Evolutionary conservation across 2,113 vertebrate species (phyloP), one percentile per base, ranked within the genome.

Genomic region (Trematocara marginatum): DNA sequence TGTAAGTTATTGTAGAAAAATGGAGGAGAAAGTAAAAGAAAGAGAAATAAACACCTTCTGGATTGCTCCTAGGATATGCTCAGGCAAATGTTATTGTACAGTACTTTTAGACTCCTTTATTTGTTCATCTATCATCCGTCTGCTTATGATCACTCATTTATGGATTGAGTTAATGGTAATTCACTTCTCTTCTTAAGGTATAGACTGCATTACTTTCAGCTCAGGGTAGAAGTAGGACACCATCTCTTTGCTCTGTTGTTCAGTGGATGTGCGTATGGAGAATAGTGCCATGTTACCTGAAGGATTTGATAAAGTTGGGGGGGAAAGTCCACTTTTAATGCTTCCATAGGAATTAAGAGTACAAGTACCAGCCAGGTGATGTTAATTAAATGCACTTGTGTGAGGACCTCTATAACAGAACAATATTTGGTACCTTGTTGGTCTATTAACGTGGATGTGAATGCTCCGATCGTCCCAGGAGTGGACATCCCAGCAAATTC

Each of bases 211-310:
- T 49, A 76, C 8, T n/a, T 74, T 74, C 23, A 31, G 9, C 45
- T 76, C 42, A 31, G 16, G 26, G 13, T 76, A 3, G 42, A 49
- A 1, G 69, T 31, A 0, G 42, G 42, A 76, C 45, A 49, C 9
- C 1, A 49, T 74, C 69, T 49, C 42, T 74, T 0, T 29, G 26
- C 66, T 71, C 0, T 47, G 66, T 29, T 29, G 40, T 74, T 71
- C 66, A 71, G 40, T 6, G 40, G 40, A 45, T 29, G 20, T 6
- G 13, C 3, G 2, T 71, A 26, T 71, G 66, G 40, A 26, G 40
- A 23, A 45, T 45, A 71, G 0, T 0, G 0, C 8, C 2, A 6
- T 16, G 20, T 45, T 45, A 71, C 3, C 2, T 4, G 38, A 1
- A 71, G 40, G 13, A 74, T 74, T 10, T 69, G 64, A 9, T 1